These are phyloP conservation scores for Carassius auratus DNA, from an alignment of 2,113 vertebrate species.

Conservation along the genomic window DNA sequence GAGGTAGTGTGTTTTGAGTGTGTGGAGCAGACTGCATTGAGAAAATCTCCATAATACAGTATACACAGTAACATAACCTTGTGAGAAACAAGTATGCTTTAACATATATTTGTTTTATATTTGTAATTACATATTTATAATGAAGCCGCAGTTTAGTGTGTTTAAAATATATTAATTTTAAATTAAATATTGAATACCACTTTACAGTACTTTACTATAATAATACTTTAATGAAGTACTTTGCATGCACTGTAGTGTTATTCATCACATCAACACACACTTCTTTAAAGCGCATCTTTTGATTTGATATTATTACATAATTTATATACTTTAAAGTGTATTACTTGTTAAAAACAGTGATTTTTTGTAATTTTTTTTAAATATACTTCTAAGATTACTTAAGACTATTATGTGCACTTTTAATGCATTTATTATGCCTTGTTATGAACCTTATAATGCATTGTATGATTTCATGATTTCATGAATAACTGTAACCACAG, in stretches of 20 bases:
- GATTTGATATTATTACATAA: background rate
- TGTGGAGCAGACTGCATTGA: background rate
- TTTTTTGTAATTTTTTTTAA: too few relatives aligned
- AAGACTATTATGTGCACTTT: too few relatives aligned
- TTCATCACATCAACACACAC: background rate
- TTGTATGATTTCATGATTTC: too few relatives aligned
- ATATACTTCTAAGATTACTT: too few relatives aligned
- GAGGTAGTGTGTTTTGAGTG: background rate
- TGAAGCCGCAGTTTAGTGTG: background rate
- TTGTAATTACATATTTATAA: background rate
- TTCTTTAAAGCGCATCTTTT: background rate
- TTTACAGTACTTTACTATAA: background rate
- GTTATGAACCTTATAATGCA: too few relatives aligned
- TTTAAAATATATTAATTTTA: background rate
- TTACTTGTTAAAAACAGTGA: background rate
- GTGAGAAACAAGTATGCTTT: background rate
- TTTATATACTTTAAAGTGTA: background rate
- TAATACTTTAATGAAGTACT: background rate
- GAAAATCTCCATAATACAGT: background rate
- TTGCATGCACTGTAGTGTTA: background rate
- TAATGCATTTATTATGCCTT: too few relatives aligned
- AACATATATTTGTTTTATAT: background rate
- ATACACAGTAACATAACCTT: background rate
- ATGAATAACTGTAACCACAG: too few relatives aligned
- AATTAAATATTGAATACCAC: background rate